Conservation (phyloP, 2,113 vertebrate species). For the Archilochus colubris region DNA sequence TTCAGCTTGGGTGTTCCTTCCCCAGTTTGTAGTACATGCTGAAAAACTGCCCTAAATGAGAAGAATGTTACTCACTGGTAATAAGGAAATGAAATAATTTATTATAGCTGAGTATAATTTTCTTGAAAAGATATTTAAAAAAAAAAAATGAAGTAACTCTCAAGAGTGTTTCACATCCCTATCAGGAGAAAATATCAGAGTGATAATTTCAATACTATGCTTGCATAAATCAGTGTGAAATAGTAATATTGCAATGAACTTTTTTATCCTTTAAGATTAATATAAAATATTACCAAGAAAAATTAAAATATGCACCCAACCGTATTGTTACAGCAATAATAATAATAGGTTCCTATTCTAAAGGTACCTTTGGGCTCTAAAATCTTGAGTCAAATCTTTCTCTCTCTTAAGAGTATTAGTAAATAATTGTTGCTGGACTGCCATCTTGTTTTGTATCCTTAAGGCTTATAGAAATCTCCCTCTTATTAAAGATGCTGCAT, state of each 20-base stretch:
- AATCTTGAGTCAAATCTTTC: background rate
- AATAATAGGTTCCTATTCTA: background rate
- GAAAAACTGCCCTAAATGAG: background rate
- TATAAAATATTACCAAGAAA: background rate
- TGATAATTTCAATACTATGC: background rate
- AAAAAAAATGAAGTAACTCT: background rate
- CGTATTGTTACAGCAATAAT: background rate
- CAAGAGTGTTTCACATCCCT: background rate
- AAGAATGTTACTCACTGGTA: conserved; percentile 1
- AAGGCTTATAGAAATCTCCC: background rate
- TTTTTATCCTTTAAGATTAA: background rate
- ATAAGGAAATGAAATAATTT: conserved; percentile 14
- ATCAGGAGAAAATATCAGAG: conserved; percentile 17
- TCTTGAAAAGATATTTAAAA: background rate
- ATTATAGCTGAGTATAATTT: conserved; percentile 7
- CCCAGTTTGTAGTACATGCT: background rate
- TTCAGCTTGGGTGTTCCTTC: background rate
- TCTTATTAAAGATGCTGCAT: background rate
- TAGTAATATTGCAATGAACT: background rate
- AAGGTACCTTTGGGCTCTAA: background rate
- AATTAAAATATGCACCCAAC: background rate
- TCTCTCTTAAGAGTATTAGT: background rate
- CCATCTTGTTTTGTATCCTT: background rate
- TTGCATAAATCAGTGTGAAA: background rate
- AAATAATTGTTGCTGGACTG: background rate